Evolutionary conservation across 1,140 invertebrate genomes (phyloP), one percentile per base, ranked within the genome.

Genomic region (Rhizoglyphus robini): DNA sequence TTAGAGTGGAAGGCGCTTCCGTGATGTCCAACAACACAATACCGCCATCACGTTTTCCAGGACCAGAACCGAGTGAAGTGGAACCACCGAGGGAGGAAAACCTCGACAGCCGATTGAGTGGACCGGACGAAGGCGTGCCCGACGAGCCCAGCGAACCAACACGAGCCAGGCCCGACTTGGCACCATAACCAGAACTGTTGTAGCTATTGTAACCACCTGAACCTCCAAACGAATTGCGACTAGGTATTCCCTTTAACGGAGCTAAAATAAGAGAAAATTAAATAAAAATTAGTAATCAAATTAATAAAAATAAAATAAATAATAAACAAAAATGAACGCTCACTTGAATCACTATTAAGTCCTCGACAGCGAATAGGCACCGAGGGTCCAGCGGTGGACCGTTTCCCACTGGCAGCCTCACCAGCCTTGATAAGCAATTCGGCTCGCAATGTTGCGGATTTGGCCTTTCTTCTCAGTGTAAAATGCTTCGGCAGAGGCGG

Each of bases 331-430:
- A 61, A 23, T 25, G 65, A 34, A 66, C 20, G 76, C 79, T 83
- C 80, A 91, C 88, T 90, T 67, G 88, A 88, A 75, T 96, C 91
- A 71, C 90, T 93, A 88, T 90, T 90, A 87, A 96, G 92, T 70
- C 92, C 92, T 73, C 93, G 80, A 41, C 88, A 90, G 72, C 90
- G 79, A 0, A 95, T 83, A 31, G 93, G 92, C 61, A 96, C 87
- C 15, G 71, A 72, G 47, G 90, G 90, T 0, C 88, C 87, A 1
- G 88, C 85, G 54, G 86, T 83, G 63, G 85, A 85, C 73, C 93
- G 92, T 77, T 94, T 96, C 65, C 90, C 78, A 76, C 89, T 94
- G 36, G 87, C 84, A 18, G 87, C 88, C 77, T 97, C 93, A 4
- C 82, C 81, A 0, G 91, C 78, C 78, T 8, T 23, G 27, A 75